Evolutionary conservation across 2,113 vertebrate species (phyloP).

Genomic region (Passer montanus): DNA sequence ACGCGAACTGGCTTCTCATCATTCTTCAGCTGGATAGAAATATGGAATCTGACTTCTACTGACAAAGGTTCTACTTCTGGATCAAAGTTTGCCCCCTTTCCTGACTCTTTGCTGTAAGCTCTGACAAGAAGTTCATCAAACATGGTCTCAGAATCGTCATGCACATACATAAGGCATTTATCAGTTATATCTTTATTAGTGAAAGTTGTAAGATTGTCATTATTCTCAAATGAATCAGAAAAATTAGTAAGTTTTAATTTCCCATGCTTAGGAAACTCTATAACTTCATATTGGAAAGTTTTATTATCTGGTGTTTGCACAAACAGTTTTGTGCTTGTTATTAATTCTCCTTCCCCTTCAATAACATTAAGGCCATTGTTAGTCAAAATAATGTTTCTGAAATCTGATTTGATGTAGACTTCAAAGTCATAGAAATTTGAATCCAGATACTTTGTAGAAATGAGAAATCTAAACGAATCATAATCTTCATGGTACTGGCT

Average conservation of each 20-base stretch:
- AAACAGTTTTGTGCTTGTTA: constrained; percentile 83
- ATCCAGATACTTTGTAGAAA: constrained; percentile 83
- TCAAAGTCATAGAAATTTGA: constrained; percentile 81
- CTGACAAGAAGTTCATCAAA: constrained; percentile 81
- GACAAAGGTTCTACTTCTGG: constrained; percentile 59
- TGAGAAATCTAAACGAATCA: constrained; percentile 84
- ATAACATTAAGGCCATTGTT: constrained; percentile 81
- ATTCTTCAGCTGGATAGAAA: constrained; percentile 85
- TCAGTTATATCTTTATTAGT: constrained; percentile 80
- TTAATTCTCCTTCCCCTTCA: constrained; percentile 88
- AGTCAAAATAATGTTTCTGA: constrained; percentile 78
- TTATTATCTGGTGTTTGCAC: constrained; percentile 79
- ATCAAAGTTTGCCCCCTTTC: background rate
- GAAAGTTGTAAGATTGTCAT: constrained; percentile 78
- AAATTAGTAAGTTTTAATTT: constrained; percentile 79
- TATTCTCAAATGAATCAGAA: constrained; percentile 76
- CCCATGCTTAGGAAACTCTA: constrained; percentile 80
- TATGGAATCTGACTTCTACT: constrained; percentile 77
- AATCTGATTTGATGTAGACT: constrained; percentile 82
- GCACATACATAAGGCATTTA: constrained; percentile 84
- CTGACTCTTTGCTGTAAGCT: constrained; percentile 67
- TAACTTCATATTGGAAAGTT: constrained; percentile 81
- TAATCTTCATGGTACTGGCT: constrained; percentile 71
- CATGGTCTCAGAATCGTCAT: constrained; percentile 86
- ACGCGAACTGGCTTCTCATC: constrained; percentile 86